These are phyloP conservation scores for Sturmia bella DNA, from an alignment of 2,888 invertebrate species.

Conservation along the genomic window DNA sequence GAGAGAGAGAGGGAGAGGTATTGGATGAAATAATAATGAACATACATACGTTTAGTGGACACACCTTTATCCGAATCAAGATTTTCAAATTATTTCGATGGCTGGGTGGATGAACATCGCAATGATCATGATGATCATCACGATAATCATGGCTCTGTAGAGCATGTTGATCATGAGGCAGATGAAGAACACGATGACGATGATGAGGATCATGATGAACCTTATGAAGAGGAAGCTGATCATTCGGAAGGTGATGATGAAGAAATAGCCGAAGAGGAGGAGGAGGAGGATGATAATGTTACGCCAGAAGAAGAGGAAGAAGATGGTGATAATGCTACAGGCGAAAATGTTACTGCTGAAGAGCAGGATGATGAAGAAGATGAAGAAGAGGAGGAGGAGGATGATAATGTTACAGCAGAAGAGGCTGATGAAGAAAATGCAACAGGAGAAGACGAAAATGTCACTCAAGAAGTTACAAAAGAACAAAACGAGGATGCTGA, in stretches of 20 bases:
- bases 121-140: slow-evolving; percentile 78
- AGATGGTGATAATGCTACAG: slow-evolving; percentile 78
- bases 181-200: slow-evolving; percentile 76
- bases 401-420: slow-evolving; percentile 77
- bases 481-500: slow-evolving; percentile 76
- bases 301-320: slow-evolving; percentile 76
- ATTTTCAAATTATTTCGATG: slow-evolving; percentile 89
- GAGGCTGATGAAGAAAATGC: slow-evolving; percentile 79
- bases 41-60: slow-evolving; percentile 85
- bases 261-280: slow-evolving; percentile 80
- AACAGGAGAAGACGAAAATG: slow-evolving; percentile 79
- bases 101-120: slow-evolving; percentile 86
- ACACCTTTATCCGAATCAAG: slow-evolving; percentile 85
- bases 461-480: slow-evolving; percentile 75
- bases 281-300: slow-evolving; percentile 76
- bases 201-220: slow-evolving; percentile 72
- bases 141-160: slow-evolving; percentile 76
- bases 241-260: slow-evolving; percentile 81
- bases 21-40: no score
- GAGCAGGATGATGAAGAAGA: slow-evolving; percentile 74
- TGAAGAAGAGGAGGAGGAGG: slow-evolving; percentile 77
- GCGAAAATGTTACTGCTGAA: slow-evolving; percentile 76
- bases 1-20: no score
- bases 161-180: slow-evolving; percentile 78
- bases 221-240: slow-evolving; percentile 75